A percentile compares a stretch with the other conserved stretches of the same genome.
These are phyloP conservation scores for Anguilla marmorata DNA, from an alignment of 2,797 vertebrate genomes.

Conservation along the genomic window DNA sequence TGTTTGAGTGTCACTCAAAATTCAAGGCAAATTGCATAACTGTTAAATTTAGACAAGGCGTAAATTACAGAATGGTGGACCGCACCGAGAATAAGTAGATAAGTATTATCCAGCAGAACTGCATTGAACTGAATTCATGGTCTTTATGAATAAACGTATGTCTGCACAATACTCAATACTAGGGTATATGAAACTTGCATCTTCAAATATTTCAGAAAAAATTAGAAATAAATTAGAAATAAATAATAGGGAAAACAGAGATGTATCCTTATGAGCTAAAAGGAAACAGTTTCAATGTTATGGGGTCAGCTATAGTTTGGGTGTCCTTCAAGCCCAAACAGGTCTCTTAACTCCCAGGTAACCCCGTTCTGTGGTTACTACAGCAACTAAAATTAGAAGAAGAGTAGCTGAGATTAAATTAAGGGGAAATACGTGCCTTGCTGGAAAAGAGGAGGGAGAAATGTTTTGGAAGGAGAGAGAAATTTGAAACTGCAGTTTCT, in stretches of 20 bases:
- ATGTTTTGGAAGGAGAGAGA: background rate
- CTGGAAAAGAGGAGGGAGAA: background rate
- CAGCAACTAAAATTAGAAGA: background rate
- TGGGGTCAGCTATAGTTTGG: background rate
- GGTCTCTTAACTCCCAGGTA: background rate
- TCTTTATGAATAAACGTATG: background rate
- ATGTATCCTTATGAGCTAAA: constrained; percentile 13
- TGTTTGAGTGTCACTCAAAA: background rate
- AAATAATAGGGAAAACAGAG: background rate
- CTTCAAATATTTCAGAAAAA: background rate
- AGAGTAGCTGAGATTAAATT: constrained; percentile 40
- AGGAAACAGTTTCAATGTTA: background rate
- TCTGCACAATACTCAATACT: background rate
- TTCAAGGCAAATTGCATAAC: background rate
- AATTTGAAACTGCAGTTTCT: constrained; percentile 47
- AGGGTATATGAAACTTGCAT: background rate
- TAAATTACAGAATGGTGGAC: background rate
- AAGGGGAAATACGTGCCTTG: constrained; percentile 28
- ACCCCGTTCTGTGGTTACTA: background rate
- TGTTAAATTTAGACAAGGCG: background rate
- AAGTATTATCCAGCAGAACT: background rate
- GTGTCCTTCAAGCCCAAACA: background rate
- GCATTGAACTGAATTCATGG: background rate
- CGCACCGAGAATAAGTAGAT: background rate
- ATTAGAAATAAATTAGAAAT: background rate